Conservation (phyloP, 2,113 vertebrate genomes). For the Bostrychus sinensis region DNA sequence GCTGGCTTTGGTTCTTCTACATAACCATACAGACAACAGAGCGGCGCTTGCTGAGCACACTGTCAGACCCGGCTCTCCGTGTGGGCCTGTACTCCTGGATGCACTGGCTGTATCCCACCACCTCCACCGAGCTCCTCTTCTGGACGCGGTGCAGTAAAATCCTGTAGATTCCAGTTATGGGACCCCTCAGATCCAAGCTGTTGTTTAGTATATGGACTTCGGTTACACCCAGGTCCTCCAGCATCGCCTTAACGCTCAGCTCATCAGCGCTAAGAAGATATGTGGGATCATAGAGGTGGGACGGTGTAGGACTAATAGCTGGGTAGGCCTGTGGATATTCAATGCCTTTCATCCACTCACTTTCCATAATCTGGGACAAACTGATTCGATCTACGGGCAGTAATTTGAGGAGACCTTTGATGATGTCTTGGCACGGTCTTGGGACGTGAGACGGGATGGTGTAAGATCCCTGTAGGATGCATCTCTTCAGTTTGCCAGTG, state of each 20-base stretch:
- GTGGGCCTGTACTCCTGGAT: constrained; percentile 24
- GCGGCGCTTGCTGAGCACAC: constrained; percentile 31
- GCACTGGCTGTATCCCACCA: constrained; percentile 36
- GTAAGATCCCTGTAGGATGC: constrained; percentile 76
- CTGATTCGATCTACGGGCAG: constrained; percentile 64
- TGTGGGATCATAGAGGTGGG: constrained; percentile 52
- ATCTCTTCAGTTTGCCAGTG: constrained; percentile 59
- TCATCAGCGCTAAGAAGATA: constrained; percentile 62
- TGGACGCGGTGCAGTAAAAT: constrained; percentile 76
- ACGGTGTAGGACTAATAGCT: constrained; percentile 40
- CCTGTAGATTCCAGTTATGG: constrained; percentile 72
- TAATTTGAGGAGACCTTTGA: constrained; percentile 67
- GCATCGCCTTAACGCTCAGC: constrained; percentile 52
- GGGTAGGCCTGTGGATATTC: constrained; percentile 61
- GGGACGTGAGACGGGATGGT: constrained; percentile 68
- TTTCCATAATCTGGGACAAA: constrained; percentile 56
- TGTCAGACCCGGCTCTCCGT: constrained; percentile 39
- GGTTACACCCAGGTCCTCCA: constrained; percentile 73
- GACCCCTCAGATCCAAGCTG: constrained; percentile 57
- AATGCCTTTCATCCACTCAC: constrained; percentile 70
- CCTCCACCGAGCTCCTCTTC: constrained; percentile 59
- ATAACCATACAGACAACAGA: constrained; percentile 71
- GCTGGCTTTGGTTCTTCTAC: no score
- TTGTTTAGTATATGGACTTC: constrained; percentile 66
- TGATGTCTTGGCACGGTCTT: constrained; percentile 62